phyloP scores from a whole-genome alignment of 2,113 vertebrate genomes.

The Spilogale gracilis region DNA sequence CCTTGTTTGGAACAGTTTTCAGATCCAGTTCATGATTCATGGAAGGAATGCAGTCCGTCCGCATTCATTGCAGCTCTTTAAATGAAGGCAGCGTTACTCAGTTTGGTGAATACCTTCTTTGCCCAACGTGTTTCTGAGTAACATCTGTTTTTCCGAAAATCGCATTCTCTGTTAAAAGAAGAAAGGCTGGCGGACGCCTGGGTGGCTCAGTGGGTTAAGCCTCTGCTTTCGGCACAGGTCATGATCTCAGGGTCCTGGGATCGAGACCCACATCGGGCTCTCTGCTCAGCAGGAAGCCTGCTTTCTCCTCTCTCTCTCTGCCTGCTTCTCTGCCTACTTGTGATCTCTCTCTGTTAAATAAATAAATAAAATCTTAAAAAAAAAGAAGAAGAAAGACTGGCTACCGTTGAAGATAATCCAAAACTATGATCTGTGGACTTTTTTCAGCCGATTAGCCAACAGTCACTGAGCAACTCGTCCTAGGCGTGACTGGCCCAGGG shows the following conservation, averaged over 20 bases:
- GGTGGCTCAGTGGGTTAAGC: too few species aligned
- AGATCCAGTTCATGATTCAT: constrained; percentile 22
- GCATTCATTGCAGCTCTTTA: constrained; percentile 16
- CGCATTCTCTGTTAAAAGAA: constrained; percentile 28
- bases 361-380: too few species aligned
- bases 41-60: constrained; percentile 26
- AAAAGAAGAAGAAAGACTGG: background rate
- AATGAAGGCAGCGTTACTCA: background rate
- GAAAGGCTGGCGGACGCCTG: background rate
- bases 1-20: constrained; percentile 40
- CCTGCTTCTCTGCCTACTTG: too few species aligned
- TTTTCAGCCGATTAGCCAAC: constrained; percentile 30
- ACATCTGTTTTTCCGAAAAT: background rate
- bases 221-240: too few species aligned
- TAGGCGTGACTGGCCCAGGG: background rate
- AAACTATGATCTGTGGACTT: background rate
- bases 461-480: background rate
- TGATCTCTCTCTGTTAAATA: background rate
- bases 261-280: too few species aligned
- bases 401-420: background rate
- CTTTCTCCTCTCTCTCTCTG: too few species aligned
- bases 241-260: too few species aligned
- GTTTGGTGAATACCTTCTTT: constrained; percentile 9
- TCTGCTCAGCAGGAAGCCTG: too few species aligned
- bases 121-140: background rate